phyloP scores from a whole-genome alignment of 2,888 invertebrate genomes.

The Steinernema scapterisci region DNA sequence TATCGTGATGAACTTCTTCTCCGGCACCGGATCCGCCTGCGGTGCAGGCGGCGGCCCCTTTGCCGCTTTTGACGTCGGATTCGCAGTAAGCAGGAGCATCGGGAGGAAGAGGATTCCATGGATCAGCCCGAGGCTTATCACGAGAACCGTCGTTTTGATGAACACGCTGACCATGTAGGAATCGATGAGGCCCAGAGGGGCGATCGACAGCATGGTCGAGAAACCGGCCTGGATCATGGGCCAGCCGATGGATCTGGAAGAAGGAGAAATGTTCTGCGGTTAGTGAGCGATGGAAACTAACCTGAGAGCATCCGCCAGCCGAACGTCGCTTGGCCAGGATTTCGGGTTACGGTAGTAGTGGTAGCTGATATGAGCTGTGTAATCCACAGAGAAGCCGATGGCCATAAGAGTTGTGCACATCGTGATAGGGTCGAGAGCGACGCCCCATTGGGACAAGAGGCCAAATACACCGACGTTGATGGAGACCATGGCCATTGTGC shows the following conservation, averaged over 20 bases:
- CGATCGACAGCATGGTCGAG: conserved; percentile 51
- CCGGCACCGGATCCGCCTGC: conserved; percentile 13
- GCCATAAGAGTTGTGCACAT: conserved; percentile 58
- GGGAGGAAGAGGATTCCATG: conserved; percentile 59
- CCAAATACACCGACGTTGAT: conserved; percentile 60
- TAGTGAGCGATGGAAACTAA: neutral
- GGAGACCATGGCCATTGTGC: conserved; percentile 54
- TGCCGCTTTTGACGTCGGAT: neutral
- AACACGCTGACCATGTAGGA: conserved; percentile 57
- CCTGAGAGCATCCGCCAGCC: conserved; percentile 55
- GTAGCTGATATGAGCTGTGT: conserved; percentile 57
- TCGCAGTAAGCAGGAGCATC: conserved; percentile 41
- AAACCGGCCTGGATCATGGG: conserved; percentile 59
- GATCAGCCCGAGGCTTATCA: conserved; percentile 49
- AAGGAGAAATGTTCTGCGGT: neutral
- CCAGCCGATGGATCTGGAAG: conserved; percentile 52
- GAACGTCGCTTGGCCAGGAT: conserved; percentile 47
- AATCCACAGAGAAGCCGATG: conserved; percentile 52
- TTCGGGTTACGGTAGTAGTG: conserved; percentile 56
- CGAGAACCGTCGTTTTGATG: conserved; percentile 54
- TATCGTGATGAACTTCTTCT: conserved; percentile 27
- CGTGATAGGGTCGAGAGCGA: conserved; percentile 57
- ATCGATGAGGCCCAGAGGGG: conserved; percentile 48
- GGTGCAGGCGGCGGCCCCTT: neutral
- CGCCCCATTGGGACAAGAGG: conserved; percentile 52